These are phyloP conservation scores for Oncorhynchus nerka DNA, from an alignment of 2,113 vertebrate species.

Conservation along the genomic window DNA sequence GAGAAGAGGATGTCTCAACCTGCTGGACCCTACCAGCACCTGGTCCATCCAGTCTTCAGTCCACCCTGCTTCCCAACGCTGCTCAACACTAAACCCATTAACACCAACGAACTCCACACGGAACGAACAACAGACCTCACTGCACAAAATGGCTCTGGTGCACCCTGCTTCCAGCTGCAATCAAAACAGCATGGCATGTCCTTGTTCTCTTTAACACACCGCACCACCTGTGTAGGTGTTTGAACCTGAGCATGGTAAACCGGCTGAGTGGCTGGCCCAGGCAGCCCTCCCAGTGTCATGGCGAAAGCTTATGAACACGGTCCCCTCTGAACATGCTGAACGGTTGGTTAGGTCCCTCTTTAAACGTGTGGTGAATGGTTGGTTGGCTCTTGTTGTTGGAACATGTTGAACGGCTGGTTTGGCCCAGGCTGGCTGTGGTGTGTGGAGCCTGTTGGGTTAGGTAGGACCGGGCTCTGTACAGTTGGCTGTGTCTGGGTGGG, in stretches of 20 bases:
- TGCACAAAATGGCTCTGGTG: not conserved
- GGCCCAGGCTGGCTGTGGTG: slow-evolving; percentile 30
- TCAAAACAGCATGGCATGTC: not conserved
- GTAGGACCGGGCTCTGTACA: not conserved
- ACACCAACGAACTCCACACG: too few species aligned
- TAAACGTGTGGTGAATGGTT: slow-evolving; percentile 30
- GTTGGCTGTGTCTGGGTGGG: slow-evolving; percentile 5
- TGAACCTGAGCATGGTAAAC: not conserved
- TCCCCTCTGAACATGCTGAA: slow-evolving; percentile 26
- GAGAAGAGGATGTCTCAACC: slow-evolving; percentile 32
- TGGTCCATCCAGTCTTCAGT: slow-evolving; percentile 5
- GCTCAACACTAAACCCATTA: not conserved
- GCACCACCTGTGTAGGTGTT: slow-evolving; percentile 58
- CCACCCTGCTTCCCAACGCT: not conserved
- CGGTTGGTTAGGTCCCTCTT: slow-evolving; percentile 35
- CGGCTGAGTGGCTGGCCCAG: not conserved
- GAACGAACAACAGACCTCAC: not conserved
- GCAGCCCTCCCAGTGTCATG: not conserved
- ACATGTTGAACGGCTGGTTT: slow-evolving; percentile 57
- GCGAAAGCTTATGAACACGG: not conserved
- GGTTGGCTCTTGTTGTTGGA: slow-evolving; percentile 48
- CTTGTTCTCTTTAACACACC: slow-evolving; percentile 31
- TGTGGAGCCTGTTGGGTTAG: not conserved
- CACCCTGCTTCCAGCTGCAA: not conserved
- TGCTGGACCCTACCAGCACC: slow-evolving; percentile 53